A percentile compares a stretch with the other conserved stretches of the same genome.
Evolutionary conservation across 2,797 vertebrate species (phyloP).

Genomic region (Nannoperca obscura): DNA sequence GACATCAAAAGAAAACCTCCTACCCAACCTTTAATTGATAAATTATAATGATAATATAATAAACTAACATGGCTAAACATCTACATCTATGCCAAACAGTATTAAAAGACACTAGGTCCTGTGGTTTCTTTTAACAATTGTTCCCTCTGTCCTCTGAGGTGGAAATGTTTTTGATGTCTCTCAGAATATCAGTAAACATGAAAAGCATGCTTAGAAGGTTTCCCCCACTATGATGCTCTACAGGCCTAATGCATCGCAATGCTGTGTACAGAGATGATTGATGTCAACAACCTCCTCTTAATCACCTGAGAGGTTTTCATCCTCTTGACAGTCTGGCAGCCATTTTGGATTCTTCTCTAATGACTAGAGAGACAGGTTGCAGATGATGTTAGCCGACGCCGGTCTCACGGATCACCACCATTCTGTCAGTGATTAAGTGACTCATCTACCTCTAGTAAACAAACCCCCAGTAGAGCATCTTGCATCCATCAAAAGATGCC

Average conservation of each 20-base stretch:
- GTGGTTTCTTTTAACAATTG: conserved; percentile 1
- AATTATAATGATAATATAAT: too few species aligned
- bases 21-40: too few species aligned
- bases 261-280: conserved; percentile 64
- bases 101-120: neutral
- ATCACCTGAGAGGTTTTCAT: conserved; percentile 72
- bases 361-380: conserved; percentile 77
- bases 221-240: conserved; percentile 47
- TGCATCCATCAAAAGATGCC: conserved; percentile 78
- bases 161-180: conserved; percentile 32
- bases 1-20: too few species aligned
- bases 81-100: conserved; percentile 9
- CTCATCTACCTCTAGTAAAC: conserved; percentile 79
- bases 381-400: conserved; percentile 76
- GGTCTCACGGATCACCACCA: conserved; percentile 74
- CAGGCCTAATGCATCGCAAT: conserved; percentile 48
- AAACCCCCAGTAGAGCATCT: conserved; percentile 77
- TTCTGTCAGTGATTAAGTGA: conserved; percentile 83
- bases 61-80: neutral
- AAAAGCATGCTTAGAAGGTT: conserved; percentile 39
- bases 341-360: conserved; percentile 81
- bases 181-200: conserved; percentile 24
- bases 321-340: conserved; percentile 71
- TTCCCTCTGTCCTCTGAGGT: conserved; percentile 16
- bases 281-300: conserved; percentile 72